Conservation (phyloP, 1,140 invertebrate genomes). For the Drosophila punjabiensis region DNA sequence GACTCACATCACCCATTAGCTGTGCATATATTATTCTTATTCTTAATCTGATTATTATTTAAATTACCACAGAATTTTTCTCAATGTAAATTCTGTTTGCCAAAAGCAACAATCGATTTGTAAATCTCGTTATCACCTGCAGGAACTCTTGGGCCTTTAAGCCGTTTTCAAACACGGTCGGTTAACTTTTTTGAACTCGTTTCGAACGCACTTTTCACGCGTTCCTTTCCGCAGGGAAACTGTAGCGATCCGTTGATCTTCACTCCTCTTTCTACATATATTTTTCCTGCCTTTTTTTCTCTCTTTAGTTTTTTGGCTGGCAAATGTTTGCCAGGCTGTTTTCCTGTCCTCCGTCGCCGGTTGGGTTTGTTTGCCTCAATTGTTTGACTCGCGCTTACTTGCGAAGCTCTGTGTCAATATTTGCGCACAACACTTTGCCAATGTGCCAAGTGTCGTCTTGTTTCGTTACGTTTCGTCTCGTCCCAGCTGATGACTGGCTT, state of each 20-base stretch:
- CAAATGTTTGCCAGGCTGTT: conserved; percentile 46
- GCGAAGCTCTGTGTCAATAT: conserved; percentile 79
- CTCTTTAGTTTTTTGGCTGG: conserved; percentile 14
- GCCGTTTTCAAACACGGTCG: too few relatives aligned
- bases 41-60: neutral
- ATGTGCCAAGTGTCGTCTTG: conserved; percentile 73
- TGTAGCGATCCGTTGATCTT: conserved; percentile 62
- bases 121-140: conserved; percentile 81
- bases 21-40: neutral
- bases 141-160: conserved; percentile 7
- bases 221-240: too few relatives aligned
- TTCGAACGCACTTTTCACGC: too few relatives aligned
- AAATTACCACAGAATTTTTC: neutral
- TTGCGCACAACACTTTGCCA: conserved; percentile 81
- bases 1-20: neutral
- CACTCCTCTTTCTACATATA: neutral
- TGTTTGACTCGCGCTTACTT: conserved; percentile 82
- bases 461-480: conserved; percentile 22
- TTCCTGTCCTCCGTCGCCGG: conserved; percentile 37
- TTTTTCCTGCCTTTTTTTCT: conserved; percentile 28
- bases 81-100: conserved; percentile 46
- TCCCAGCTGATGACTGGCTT: conserved; percentile 23
- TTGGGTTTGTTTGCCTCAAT: conserved; percentile 67
- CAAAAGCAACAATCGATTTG: conserved; percentile 76
- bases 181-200: too few relatives aligned